Evolutionary conservation across 2,888 invertebrate species (phyloP).

Genomic region (Erannis defoliaria): DNA sequence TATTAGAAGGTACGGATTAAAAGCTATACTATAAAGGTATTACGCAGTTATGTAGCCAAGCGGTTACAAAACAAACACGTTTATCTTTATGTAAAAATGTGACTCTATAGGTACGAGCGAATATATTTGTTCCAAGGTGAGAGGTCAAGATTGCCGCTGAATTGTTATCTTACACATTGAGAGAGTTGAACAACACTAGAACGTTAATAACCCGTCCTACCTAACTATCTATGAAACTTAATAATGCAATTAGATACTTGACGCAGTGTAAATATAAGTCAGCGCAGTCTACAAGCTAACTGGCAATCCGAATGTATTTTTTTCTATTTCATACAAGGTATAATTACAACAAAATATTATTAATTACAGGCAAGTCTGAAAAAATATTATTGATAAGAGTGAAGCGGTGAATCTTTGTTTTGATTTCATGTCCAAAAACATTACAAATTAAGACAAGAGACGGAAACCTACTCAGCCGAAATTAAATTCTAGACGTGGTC

Average conservation of each 20-base stretch:
- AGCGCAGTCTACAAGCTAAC: neutral
- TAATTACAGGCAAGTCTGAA: too few relatives aligned
- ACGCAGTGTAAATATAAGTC: neutral
- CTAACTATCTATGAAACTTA: too few relatives aligned
- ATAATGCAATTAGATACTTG: neutral
- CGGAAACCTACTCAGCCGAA: conserved; percentile 7
- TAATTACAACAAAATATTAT: too few relatives aligned
- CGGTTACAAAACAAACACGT: neutral
- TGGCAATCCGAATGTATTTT: too few relatives aligned
- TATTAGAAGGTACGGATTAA: too few relatives aligned
- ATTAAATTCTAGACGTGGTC: conserved; percentile 1
- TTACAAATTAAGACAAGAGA: neutral
- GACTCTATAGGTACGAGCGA: neutral
- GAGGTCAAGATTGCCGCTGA: neutral
- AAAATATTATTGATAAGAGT: too few relatives aligned
- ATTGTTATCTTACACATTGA: neutral
- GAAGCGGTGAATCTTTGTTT: too few relatives aligned
- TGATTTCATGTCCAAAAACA: neutral
- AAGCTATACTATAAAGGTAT: too few relatives aligned
- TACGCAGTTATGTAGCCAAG: neutral
- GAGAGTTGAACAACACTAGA: too few relatives aligned
- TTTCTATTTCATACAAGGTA: too few relatives aligned
- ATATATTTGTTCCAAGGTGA: neutral
- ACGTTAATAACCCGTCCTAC: too few relatives aligned
- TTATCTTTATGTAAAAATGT: neutral